Evolutionary conservation across 2,113 vertebrate species (phyloP).

Genomic region (Brachirus orientalis): DNA sequence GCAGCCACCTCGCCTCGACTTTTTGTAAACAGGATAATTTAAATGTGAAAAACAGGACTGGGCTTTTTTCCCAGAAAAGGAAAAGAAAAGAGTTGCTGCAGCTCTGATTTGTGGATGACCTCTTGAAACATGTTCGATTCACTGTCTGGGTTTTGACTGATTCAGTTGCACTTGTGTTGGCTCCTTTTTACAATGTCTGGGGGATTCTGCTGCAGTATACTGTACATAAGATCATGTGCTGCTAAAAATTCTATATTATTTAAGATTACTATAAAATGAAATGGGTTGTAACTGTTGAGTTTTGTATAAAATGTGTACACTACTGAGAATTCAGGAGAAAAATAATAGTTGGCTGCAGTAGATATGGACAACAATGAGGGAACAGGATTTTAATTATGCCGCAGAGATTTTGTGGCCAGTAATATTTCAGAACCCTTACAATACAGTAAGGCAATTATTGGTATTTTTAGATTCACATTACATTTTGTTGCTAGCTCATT

Average conservation of each 20-base stretch:
- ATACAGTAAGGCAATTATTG: conserved; percentile 10
- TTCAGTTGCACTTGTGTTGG: conserved; percentile 34
- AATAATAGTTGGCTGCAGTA: too few relatives aligned
- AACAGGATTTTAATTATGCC: conserved; percentile 27
- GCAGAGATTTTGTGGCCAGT: conserved; percentile 6
- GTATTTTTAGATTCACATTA: conserved; percentile 14
- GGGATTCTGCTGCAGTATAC: conserved; percentile 7
- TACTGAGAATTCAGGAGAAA: neutral
- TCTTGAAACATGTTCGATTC: conserved; percentile 43
- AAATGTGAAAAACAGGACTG: conserved; percentile 14
- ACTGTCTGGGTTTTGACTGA: conserved; percentile 39
- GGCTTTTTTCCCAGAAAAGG: conserved; percentile 20
- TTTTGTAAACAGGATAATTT: conserved; percentile 22
- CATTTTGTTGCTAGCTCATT: too few relatives aligned
- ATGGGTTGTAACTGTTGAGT: conserved; percentile 10
- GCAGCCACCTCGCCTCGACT: conserved; percentile 7
- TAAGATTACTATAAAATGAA: conserved; percentile 12
- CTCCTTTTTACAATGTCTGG: conserved; percentile 16
- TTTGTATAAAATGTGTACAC: neutral
- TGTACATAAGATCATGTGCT: conserved; percentile 1
- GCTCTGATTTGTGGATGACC: conserved; percentile 33
- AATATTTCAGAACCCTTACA: conserved; percentile 13
- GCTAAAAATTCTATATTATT: neutral
- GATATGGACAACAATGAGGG: too few relatives aligned
- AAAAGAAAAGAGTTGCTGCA: neutral